phyloP scores from a whole-genome alignment of 2,797 vertebrate genomes.

The Acanthurus leucopareius region DNA sequence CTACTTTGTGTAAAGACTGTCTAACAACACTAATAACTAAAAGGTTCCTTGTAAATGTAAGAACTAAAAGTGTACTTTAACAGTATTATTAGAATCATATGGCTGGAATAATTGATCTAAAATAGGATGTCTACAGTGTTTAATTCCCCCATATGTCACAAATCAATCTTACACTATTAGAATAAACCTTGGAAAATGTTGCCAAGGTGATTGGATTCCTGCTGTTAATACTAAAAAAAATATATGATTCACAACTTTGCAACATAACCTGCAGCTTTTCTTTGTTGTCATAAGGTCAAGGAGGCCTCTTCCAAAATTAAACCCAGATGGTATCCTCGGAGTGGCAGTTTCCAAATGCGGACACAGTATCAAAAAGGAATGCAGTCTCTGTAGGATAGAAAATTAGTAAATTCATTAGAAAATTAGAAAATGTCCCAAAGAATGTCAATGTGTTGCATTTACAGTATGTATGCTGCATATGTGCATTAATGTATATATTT shows the following conservation, averaged over 20 bases:
- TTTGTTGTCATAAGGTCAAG: conserved; percentile 31
- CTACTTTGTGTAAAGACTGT: too few relatives aligned
- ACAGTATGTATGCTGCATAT: background rate
- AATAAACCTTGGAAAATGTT: too few relatives aligned
- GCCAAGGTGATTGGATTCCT: background rate
- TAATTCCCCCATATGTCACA: too few relatives aligned
- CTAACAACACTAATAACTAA: too few relatives aligned
- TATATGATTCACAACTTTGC: background rate
- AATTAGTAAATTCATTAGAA: background rate
- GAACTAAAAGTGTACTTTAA: too few relatives aligned
- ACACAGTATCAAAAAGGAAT: background rate
- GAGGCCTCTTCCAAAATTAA: conserved; percentile 26
- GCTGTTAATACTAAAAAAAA: background rate
- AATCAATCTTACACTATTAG: too few relatives aligned
- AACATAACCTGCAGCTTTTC: conserved; percentile 19
- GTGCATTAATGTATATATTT: background rate
- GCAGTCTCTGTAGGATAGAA: background rate
- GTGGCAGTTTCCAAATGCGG: background rate
- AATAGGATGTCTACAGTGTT: too few relatives aligned
- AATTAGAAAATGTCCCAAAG: background rate
- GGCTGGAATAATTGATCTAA: too few relatives aligned
- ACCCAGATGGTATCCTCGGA: conserved; percentile 14
- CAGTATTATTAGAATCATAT: too few relatives aligned
- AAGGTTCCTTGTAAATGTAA: too few relatives aligned
- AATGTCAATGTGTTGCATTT: background rate